Percentiles rank a stretch among this genome's conserved stretches.
Evolutionary conservation across 1,140 invertebrate genomes (phyloP).

Genomic region (Brachionus rotundiformis): DNA sequence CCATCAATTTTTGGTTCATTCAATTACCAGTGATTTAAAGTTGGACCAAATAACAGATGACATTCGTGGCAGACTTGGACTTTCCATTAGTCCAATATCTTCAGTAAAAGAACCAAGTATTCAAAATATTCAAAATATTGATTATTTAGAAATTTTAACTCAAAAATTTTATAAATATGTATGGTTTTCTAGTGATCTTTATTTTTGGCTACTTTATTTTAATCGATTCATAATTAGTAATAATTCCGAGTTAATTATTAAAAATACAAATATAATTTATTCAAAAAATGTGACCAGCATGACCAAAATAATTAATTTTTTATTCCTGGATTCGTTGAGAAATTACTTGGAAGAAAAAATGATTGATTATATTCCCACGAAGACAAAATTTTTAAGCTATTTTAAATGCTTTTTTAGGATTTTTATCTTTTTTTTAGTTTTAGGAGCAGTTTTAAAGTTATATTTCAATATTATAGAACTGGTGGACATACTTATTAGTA

Average conservation of each 20-base stretch:
- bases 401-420: not conserved
- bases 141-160: not conserved
- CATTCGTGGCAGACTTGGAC: not conserved
- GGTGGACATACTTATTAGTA: not conserved
- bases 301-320: not conserved
- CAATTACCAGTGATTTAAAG: not conserved
- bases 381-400: not conserved
- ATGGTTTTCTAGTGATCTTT: slow-evolving; percentile 41
- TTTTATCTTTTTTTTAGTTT: not conserved
- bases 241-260: not conserved
- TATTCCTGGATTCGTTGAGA: not conserved
- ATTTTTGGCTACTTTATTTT: slow-evolving; percentile 27
- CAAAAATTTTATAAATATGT: slow-evolving; percentile 13
- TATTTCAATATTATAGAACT: not conserved
- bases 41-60: not conserved
- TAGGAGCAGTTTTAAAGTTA: slow-evolving; percentile 18
- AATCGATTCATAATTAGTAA: not conserved
- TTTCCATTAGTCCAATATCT: not conserved
- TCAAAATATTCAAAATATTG: not conserved
- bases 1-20: not conserved
- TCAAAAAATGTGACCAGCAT: not conserved
- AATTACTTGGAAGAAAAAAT: not conserved
- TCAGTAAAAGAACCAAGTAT: not conserved
- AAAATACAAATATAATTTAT: not conserved
- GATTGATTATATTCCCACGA: not conserved